Base-by-base conservation (phyloP, 1,140 invertebrate species). In the Rhyacophila brunnea region DNA sequence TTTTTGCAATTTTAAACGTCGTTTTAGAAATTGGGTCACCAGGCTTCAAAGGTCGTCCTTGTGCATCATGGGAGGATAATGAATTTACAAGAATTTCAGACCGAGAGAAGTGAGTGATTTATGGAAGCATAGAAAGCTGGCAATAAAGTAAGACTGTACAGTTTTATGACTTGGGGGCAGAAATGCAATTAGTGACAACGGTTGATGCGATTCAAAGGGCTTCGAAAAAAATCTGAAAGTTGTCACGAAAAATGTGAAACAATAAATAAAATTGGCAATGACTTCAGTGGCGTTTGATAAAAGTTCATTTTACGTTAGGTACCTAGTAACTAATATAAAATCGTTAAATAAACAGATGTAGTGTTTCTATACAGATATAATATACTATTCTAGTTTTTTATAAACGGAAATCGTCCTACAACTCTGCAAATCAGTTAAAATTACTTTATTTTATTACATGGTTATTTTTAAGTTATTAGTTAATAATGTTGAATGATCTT, bases 181-280 rank as follows among this genome's bases (percentile, higher is more conserved):
- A 48, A 54, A 46, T 58, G 43, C 50, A 60, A 48, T 54, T 54
- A 54, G 58, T 54, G 34, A 60, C 51, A 57, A 48, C 47, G 34
- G 3, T 9, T 28, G 23, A 34, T 48, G 34, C 46, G 11, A 49
- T 40, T 42, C 15, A 46, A 46, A 43, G 18, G 13, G 46, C 46
- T 32, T 34, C 46, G 32, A 32, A 51, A 51, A 38, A 43, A 38
- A 40, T 19, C 17, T 32, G 13, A 44, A 54, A 45, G 40, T 45
- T 15, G 40, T 32, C 28, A 17, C 6, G 44, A 19, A 2, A 34
- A 9, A 28, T 28, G 9, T 28, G 9, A 28, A 28, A 28, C 23
- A 28, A 28, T n/a, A n/a, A n/a, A n/a, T n/a, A n/a, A n/a, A n/a
- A n/a, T 28, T 28, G 23, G 9, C 4, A 28, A 9, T 28, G 9